phyloP scores from a whole-genome alignment of 2,113 vertebrate genomes.

The Strix aluco region DNA sequence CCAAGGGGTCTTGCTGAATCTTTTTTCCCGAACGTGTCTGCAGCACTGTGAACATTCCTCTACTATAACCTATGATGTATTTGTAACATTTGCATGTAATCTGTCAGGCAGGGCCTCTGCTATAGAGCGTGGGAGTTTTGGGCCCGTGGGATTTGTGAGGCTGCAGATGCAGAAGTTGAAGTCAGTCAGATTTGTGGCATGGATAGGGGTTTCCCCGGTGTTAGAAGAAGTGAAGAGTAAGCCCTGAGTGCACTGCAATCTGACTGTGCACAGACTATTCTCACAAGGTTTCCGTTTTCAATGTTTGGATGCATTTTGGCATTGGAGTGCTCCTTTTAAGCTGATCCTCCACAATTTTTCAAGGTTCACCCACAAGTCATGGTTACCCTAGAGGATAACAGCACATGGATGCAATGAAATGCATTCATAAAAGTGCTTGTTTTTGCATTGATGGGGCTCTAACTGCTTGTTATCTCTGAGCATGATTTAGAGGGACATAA shows the following conservation, averaged over 20 bases:
- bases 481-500: conserved; percentile 36
- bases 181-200: conserved; percentile 22
- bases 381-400: conserved; percentile 10
- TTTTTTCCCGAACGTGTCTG: neutral
- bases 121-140: conserved; percentile 30
- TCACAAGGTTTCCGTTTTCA: neutral
- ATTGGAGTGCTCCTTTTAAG: neutral
- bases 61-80: neutral
- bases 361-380: conserved; percentile 55
- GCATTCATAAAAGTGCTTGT: conserved; percentile 9
- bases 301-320: conserved; percentile 11
- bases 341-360: neutral
- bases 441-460: conserved; percentile 2
- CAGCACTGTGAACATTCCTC: conserved; percentile 2
- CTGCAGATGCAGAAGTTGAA: conserved; percentile 46
- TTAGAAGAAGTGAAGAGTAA: neutral
- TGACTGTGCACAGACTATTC: neutral
- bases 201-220: neutral
- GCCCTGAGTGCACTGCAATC: neutral
- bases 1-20: neutral
- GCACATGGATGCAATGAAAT: conserved; percentile 52
- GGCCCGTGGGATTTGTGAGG: conserved; percentile 13
- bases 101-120: conserved; percentile 38
- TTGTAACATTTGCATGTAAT: conserved; percentile 51
- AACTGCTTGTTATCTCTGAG: conserved; percentile 36